These are phyloP conservation scores for Phylloscopus whistleri DNA, from an alignment of 2,113 vertebrate genomes.

Conservation along the genomic window DNA sequence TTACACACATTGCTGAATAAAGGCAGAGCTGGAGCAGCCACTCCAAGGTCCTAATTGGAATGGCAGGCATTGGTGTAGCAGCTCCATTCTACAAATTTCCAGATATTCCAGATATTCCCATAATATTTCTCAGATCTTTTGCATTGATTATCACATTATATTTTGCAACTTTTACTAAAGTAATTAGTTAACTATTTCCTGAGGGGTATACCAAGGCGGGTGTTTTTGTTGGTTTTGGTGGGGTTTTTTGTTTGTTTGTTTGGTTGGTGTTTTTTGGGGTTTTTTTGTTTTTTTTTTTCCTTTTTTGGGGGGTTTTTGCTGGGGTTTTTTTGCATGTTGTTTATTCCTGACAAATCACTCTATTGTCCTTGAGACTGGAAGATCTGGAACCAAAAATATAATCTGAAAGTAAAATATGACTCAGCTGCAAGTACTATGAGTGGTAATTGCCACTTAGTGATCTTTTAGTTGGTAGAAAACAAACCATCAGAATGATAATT, in stretches of 20 bases:
- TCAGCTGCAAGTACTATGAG: slow-evolving; percentile 11
- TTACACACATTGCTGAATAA: not conserved
- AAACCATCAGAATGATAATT: slow-evolving; percentile 45
- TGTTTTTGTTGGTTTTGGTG: no score
- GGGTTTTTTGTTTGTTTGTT: no score
- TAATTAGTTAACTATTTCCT: not conserved
- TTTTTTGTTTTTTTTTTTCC: no score
- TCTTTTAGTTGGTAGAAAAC: slow-evolving; percentile 32
- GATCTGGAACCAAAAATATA: not conserved
- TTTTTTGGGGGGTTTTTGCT: no score
- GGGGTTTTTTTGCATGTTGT: not conserved
- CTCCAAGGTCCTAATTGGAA: no score
- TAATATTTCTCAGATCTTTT: not conserved
- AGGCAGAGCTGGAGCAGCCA: not conserved
- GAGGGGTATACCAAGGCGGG: not conserved
- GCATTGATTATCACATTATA: not conserved
- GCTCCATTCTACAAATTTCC: not conserved
- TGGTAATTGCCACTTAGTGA: slow-evolving; percentile 27
- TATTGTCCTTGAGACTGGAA: not conserved
- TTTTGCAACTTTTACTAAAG: not conserved
- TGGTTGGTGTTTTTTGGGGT: no score
- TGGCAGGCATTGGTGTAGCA: not conserved
- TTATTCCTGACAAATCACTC: not conserved
- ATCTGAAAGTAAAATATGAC: not conserved
- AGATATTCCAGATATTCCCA: not conserved